A percentile compares a stretch with the other conserved stretches of the same genome.
These are phyloP conservation scores for Melinopterus prodromus DNA, from an alignment of 2,888 invertebrate species.

Conservation along the genomic window DNA sequence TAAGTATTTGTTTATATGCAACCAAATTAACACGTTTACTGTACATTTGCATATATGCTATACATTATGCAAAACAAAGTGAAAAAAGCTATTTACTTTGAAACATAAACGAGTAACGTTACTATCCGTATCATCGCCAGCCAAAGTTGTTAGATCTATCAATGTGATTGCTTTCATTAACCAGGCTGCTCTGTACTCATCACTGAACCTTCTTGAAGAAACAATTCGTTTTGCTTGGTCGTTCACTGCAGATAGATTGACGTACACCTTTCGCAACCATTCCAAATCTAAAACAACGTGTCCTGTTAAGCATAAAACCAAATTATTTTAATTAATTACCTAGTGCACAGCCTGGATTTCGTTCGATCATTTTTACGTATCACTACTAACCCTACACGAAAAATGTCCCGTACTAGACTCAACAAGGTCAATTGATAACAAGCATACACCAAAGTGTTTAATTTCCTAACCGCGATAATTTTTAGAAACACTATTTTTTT, in stretches of 20 bases:
- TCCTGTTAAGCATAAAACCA: slow-evolving; percentile 8
- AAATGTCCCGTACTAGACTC: neutral
- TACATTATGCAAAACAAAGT: too few relatives aligned
- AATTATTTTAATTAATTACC: slow-evolving; percentile 46
- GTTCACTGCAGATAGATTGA: slow-evolving; percentile 68
- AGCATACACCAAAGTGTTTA: too few relatives aligned
- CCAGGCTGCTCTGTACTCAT: slow-evolving; percentile 73
- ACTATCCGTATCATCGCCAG: slow-evolving; percentile 80
- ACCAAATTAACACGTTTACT: slow-evolving; percentile 10
- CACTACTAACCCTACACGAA: neutral
- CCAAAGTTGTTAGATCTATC: slow-evolving; percentile 93
- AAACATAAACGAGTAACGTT: slow-evolving; percentile 84
- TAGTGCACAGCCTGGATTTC: slow-evolving; percentile 55
- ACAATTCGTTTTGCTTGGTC: slow-evolving; percentile 63
- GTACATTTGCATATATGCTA: slow-evolving; percentile 8
- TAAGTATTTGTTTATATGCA: slow-evolving; percentile 15
- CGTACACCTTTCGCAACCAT: slow-evolving; percentile 63
- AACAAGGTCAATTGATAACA: neutral
- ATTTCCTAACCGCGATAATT: neutral
- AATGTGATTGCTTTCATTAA: slow-evolving; percentile 82
- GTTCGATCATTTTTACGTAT: slow-evolving; percentile 41
- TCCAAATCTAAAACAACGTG: slow-evolving; percentile 57
- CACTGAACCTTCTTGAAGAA: slow-evolving; percentile 57
- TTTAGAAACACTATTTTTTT: neutral
- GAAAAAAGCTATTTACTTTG: slow-evolving; percentile 67